Evolutionary conservation across 2,797 vertebrate species (phyloP).

Genomic region (Sebastolobus altivelis): DNA sequence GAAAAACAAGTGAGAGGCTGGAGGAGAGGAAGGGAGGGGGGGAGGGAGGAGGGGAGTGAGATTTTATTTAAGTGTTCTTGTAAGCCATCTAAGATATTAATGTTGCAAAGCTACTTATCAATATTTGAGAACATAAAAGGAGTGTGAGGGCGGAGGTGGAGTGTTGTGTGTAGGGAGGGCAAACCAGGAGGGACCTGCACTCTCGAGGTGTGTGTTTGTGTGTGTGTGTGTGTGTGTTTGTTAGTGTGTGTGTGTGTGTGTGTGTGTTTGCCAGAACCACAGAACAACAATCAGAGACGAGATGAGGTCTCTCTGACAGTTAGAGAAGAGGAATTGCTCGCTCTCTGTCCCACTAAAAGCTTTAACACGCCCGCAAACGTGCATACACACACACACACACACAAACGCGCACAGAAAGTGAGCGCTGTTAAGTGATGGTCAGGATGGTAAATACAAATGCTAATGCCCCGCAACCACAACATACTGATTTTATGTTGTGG

Average conservation of each 20-base stretch:
- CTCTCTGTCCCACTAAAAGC: slow-evolving; percentile 77
- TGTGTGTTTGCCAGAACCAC: slow-evolving; percentile 41
- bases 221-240: slow-evolving; percentile 44
- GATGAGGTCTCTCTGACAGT: slow-evolving; percentile 76
- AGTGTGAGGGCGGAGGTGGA: slow-evolving; percentile 72
- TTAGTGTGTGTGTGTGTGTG: slow-evolving; percentile 10
- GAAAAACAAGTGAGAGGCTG: slow-evolving; percentile 86
- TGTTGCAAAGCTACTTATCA: slow-evolving; percentile 99
- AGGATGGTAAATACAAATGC: slow-evolving; percentile 78
- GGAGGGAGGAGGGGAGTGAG: slow-evolving; percentile 45
- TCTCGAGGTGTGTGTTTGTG: slow-evolving; percentile 53
- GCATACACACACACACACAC: slow-evolving; percentile 33
- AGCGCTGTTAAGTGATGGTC: slow-evolving; percentile 76
- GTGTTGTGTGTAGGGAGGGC: slow-evolving; percentile 52
- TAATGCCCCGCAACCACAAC: slow-evolving; percentile 73
- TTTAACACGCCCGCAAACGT: slow-evolving; percentile 58
- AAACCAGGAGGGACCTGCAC: slow-evolving; percentile 70
- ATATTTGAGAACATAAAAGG: slow-evolving; percentile 99
- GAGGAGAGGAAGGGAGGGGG: slow-evolving; percentile 39
- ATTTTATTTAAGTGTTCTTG: slow-evolving; percentile 99
- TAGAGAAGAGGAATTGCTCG: slow-evolving; percentile 72
- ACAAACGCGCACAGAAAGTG: slow-evolving; percentile 35
- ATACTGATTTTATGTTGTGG: slow-evolving; percentile 68
- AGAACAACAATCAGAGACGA: slow-evolving; percentile 61
- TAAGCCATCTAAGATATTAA: slow-evolving; percentile 99